Evolutionary conservation across 1,140 invertebrate species (phyloP), one percentile per base, ranked within the genome.

Genomic region (Acromyrmex heyeri): DNA sequence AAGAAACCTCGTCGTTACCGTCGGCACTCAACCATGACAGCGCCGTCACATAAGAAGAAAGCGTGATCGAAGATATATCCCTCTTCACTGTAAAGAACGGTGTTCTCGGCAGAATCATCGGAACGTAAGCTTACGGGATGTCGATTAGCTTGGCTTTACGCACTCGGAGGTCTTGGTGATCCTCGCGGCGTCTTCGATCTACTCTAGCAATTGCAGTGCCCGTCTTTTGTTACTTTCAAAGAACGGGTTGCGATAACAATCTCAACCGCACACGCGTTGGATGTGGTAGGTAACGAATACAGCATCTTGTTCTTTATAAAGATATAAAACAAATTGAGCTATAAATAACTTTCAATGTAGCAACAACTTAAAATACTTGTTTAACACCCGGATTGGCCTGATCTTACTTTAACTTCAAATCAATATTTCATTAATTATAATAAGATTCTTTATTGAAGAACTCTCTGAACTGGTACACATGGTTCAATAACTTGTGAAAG

Each of bases 1-100:
- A 77, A 86, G 88, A 91, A 91, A 88, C 82, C 79, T 61, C 81
- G 10, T 44, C 8, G 38, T 44, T 44, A 44, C 38, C 8, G 10
- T 44, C 38, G 8, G 38, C 38, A 44, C 8, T 44, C 38, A 10
- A 44, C 38, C 38, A 44, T 44, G 38, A 44, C 38, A 8, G 38
- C 8, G 38, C 38, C 8, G 38, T 44, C 38, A 44, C 38, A 44
- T 44, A 44, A 44, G 38, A 44, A 44, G 38, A 44, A 44, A 44
- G 38, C 38, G 38, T 44, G 38, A 44, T 44, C 38, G 38, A 44
- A 44, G 38, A 44, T 44, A 55, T 55, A 44, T 2, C 8, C 38
- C 7, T 44, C 38, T 44, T 44, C 38, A 0, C 38, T 44, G 38
- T 1, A 7, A 44, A 44, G 38, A 44, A 44, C 38, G 2, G 38